These are phyloP conservation scores for Morpho achilles DNA, from an alignment of 2,888 invertebrate genomes.

Conservation along the genomic window DNA sequence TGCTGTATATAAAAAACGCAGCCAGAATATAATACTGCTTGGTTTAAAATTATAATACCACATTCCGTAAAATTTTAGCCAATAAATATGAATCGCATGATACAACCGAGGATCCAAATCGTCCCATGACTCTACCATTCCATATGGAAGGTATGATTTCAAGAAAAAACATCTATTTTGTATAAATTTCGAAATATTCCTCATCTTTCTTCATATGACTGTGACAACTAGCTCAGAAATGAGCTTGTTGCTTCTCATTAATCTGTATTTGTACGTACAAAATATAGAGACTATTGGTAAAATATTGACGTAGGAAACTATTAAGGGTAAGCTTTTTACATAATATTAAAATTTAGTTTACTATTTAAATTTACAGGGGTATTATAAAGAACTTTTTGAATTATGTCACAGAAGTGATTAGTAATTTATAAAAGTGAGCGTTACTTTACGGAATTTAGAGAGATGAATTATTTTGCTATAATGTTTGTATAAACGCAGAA, in stretches of 20 bases:
- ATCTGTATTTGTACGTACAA: slow-evolving; percentile 40
- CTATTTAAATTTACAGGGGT: too few species aligned
- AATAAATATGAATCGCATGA: slow-evolving; percentile 69
- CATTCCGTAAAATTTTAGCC: slow-evolving; percentile 73
- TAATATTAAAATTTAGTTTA: not conserved
- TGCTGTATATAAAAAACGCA: slow-evolving; percentile 53
- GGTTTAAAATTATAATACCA: slow-evolving; percentile 62
- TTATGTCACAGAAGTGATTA: too few species aligned
- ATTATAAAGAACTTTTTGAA: too few species aligned
- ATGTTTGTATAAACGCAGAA: too few species aligned
- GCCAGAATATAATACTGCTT: slow-evolving; percentile 52
- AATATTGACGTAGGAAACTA: slow-evolving; percentile 49
- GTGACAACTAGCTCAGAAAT: slow-evolving; percentile 1
- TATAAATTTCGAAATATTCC: slow-evolving; percentile 41
- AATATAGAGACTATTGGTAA: slow-evolving; percentile 40
- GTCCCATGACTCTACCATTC: slow-evolving; percentile 61
- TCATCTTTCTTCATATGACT: slow-evolving; percentile 35
- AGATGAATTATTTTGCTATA: too few species aligned
- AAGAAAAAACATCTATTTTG: slow-evolving; percentile 42
- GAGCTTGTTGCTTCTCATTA: slow-evolving; percentile 29
- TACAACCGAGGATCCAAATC: slow-evolving; percentile 60
- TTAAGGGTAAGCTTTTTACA: slow-evolving; percentile 49
- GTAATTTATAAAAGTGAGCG: too few species aligned
- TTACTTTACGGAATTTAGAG: too few species aligned
- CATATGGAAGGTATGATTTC: slow-evolving; percentile 53